Percentiles rank a stretch among this genome's conserved stretches.
phyloP scores from a whole-genome alignment of 2,113 vertebrate species.

The Camarhynchus parvulus region DNA sequence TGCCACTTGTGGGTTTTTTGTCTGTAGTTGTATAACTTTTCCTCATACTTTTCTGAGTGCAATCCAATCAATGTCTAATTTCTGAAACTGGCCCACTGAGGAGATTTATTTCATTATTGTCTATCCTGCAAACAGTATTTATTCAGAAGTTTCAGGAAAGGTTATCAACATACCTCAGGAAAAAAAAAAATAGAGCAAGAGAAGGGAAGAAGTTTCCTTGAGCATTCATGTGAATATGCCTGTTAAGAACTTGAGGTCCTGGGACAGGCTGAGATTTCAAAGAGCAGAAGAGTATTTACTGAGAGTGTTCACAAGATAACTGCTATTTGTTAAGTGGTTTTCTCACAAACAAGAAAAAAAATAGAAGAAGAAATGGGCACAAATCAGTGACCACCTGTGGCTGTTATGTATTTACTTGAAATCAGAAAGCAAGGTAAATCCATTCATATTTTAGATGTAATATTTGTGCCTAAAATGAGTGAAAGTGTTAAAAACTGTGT shows the following conservation, averaged over 20 bases:
- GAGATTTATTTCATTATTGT: constrained; percentile 34
- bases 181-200: background rate
- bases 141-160: constrained; percentile 35
- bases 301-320: rapidly evolving
- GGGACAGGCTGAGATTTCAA: background rate
- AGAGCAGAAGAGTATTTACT: background rate
- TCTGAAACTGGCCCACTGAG: constrained; percentile 25
- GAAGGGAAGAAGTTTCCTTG: background rate
- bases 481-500: background rate
- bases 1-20: constrained; percentile 1
- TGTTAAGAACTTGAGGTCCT: background rate
- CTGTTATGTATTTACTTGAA: constrained; percentile 33
- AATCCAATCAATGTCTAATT: constrained; percentile 60
- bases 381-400: background rate
- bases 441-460: background rate
- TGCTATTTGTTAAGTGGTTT: background rate
- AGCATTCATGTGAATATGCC: background rate
- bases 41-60: constrained; percentile 26
- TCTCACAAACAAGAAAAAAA: background rate
- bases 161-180: background rate
- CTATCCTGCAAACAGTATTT: constrained; percentile 43
- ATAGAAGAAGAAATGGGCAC: background rate
- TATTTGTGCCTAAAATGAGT: constrained; percentile 47
- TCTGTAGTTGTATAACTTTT: background rate
- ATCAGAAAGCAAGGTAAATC: constrained; percentile 52